Evolutionary conservation across 1,140 invertebrate species (phyloP).

Genomic region (Sitodiplosis mosellana): DNA sequence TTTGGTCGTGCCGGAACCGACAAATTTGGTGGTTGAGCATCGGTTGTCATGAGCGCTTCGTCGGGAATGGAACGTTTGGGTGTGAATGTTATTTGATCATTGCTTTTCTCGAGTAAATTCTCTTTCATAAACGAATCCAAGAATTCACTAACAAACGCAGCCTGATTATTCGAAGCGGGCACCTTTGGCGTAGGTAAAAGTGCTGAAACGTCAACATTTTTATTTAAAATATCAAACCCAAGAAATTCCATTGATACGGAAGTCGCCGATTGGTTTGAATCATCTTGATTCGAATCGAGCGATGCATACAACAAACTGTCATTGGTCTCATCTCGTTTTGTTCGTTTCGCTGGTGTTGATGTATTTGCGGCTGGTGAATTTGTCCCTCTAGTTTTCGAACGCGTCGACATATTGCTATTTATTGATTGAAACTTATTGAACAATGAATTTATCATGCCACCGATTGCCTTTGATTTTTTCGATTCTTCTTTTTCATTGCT

Average conservation of each 20-base stretch:
- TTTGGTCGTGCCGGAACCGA: conserved; percentile 18
- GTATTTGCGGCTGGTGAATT: not conserved
- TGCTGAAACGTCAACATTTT: conserved; percentile 11
- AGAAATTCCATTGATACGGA: conserved; percentile 17
- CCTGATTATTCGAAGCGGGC: conserved; percentile 10
- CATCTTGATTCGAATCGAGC: no score
- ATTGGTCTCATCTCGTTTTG: not conserved
- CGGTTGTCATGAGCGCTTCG: conserved; percentile 16
- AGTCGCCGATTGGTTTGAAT: not conserved
- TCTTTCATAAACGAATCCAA: conserved; percentile 17
- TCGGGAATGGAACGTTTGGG: conserved; percentile 8
- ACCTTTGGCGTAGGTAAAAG: conserved; percentile 21
- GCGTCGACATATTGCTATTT: no score
- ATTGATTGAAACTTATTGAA: not conserved
- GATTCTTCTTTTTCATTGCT: not conserved
- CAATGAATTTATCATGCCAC: not conserved
- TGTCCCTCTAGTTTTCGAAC: not conserved
- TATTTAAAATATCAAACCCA: conserved; percentile 11
- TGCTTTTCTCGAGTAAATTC: conserved; percentile 8
- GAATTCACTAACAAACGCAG: conserved; percentile 17
- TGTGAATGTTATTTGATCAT: not conserved
- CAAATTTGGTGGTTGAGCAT: conserved; percentile 16
- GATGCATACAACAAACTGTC: not conserved
- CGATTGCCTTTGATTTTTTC: not conserved
- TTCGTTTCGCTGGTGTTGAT: not conserved